Conservation (phyloP, 2,113 vertebrate genomes). For the Mellivora capensis region DNA sequence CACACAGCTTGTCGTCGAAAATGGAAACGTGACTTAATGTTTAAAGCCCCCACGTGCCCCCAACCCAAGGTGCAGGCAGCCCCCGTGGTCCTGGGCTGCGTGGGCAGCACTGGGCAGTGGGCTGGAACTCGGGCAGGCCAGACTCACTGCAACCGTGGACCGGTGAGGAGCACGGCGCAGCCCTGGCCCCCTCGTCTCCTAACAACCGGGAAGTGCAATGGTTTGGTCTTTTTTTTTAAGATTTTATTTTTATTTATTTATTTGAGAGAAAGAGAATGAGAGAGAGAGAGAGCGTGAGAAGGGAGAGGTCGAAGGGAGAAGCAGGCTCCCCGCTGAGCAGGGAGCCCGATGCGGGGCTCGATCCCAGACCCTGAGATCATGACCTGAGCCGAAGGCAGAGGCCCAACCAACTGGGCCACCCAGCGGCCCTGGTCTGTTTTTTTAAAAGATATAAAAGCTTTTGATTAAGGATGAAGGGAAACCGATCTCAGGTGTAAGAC, state of each 20-base stretch:
- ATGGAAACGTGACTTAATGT: background rate
- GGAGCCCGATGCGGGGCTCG: too few species aligned
- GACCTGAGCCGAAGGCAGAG: too few species aligned
- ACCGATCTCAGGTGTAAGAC: background rate
- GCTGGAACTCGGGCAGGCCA: background rate
- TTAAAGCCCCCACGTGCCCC: background rate
- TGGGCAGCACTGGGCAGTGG: background rate
- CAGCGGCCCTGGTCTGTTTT: background rate
- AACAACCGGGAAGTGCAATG: background rate
- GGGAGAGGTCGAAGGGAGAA: too few species aligned
- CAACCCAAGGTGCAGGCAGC: background rate
- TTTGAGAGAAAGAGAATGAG: too few species aligned
- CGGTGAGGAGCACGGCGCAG: background rate
- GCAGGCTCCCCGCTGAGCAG: too few species aligned
- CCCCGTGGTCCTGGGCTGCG: rapidly evolving
- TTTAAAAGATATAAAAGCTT: background rate
- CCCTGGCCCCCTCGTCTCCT: background rate
- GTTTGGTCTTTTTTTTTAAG: background rate
- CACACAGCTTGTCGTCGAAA: background rate
- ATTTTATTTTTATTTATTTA: too few species aligned
- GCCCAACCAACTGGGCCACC: too few species aligned
- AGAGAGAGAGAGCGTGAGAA: too few species aligned
- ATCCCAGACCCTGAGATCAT: too few species aligned
- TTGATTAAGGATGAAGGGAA: background rate
- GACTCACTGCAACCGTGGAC: background rate